Evolutionary conservation across 1,140 invertebrate genomes (phyloP).

Genomic region (Diabrotica undecimpunctata): DNA sequence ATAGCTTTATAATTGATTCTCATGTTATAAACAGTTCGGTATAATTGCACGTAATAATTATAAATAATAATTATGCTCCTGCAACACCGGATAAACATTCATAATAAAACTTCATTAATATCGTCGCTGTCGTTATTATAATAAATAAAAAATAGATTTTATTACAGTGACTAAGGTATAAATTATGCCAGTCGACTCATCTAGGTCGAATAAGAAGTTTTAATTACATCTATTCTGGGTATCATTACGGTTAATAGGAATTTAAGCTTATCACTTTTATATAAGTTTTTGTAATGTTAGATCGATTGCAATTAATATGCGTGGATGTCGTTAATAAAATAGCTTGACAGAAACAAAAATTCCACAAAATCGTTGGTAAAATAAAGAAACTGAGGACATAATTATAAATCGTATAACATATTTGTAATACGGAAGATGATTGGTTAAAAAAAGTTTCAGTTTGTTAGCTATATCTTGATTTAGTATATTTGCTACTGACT

Average conservation of each 20-base stretch:
- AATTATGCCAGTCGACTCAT: background rate
- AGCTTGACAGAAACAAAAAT: too few relatives aligned
- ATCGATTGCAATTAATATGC: background rate
- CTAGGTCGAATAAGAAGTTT: background rate
- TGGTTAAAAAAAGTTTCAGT: too few relatives aligned
- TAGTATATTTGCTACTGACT: too few relatives aligned
- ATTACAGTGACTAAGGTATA: constrained; percentile 6
- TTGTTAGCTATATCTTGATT: too few relatives aligned
- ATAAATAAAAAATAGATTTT: constrained; percentile 14
- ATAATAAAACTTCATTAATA: constrained; percentile 40
- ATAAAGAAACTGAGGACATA: too few relatives aligned
- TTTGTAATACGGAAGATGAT: too few relatives aligned
- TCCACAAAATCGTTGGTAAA: too few relatives aligned
- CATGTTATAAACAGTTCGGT: constrained; percentile 27
- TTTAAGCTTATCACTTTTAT: too few relatives aligned
- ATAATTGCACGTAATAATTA: constrained; percentile 36
- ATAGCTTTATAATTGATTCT: constrained; percentile 43
- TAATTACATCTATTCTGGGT: background rate
- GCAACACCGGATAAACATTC: constrained; percentile 44
- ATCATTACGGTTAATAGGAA: background rate
- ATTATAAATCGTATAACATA: too few relatives aligned
- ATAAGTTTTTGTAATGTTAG: background rate
- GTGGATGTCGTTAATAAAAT: too few relatives aligned
- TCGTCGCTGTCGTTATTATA: constrained; percentile 18
- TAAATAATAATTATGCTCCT: constrained; percentile 35